Evolutionary conservation across 1,140 invertebrate species (phyloP).

Genomic region (Lycorma delicatula): DNA sequence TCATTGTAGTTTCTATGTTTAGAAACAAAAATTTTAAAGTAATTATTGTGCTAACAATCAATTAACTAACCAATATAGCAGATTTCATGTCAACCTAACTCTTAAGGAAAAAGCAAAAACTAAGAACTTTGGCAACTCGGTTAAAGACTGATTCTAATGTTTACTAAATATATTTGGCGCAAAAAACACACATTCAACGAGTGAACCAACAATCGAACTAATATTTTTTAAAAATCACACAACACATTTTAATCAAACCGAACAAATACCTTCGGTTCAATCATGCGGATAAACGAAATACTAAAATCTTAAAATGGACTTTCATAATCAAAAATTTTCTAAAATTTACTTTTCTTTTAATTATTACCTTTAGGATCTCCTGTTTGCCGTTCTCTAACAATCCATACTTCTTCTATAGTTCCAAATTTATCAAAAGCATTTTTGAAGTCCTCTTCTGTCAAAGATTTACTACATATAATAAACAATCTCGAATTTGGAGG

Average conservation of each 20-base stretch:
- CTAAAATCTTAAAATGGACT: background rate
- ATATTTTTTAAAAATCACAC: background rate
- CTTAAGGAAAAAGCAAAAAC: too few species aligned
- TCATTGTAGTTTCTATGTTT: too few species aligned
- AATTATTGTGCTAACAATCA: too few species aligned
- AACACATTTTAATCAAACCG: background rate
- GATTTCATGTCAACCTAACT: too few species aligned
- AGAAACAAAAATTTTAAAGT: too few species aligned
- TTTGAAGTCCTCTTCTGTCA: constrained; percentile 70
- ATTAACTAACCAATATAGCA: too few species aligned
- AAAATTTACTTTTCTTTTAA: background rate
- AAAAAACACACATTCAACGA: background rate
- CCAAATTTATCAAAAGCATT: constrained; percentile 73
- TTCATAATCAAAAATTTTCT: background rate
- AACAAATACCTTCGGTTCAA: background rate
- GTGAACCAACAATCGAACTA: background rate
- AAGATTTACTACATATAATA: constrained; percentile 73
- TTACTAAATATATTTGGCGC: too few species aligned
- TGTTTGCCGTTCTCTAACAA: constrained; percentile 74
- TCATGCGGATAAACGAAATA: too few species aligned
- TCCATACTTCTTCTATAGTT: constrained; percentile 77
- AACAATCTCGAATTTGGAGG: constrained; percentile 81
- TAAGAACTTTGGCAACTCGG: too few species aligned
- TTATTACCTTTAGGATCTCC: constrained; percentile 78
- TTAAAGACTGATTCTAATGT: too few species aligned